Evolutionary conservation across 2,888 invertebrate genomes (phyloP).

Genomic region (Drosophila heteroneura): DNA sequence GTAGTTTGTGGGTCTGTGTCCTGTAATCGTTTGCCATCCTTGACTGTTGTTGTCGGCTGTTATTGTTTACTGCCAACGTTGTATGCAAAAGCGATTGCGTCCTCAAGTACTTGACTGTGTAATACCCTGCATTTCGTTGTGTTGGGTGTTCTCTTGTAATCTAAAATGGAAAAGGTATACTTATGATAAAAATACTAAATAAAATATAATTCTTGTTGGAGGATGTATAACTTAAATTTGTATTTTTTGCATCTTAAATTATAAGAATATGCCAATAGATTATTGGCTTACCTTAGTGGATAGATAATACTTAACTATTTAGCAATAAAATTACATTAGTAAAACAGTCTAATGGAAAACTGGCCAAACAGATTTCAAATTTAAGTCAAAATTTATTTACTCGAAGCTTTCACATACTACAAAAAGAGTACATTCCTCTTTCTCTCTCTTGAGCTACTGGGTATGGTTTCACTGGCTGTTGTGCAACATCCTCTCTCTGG

Average conservation of each 20-base stretch:
- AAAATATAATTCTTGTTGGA: background rate
- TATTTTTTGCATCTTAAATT: background rate
- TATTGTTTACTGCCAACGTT: conserved; percentile 70
- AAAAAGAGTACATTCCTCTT: background rate
- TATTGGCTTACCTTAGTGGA: background rate
- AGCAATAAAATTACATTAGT: background rate
- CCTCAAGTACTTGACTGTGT: conserved; percentile 22
- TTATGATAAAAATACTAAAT: background rate
- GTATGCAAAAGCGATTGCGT: conserved; percentile 25
- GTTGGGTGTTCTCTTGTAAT: background rate
- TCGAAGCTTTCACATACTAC: background rate
- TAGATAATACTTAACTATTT: background rate
- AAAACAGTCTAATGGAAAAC: background rate
- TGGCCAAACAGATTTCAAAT: background rate
- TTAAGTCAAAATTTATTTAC: background rate
- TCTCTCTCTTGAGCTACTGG: background rate
- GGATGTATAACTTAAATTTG: background rate
- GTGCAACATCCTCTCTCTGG: conserved; percentile 27
- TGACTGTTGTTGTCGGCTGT: conserved; percentile 63
- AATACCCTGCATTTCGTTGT: conserved; percentile 40
- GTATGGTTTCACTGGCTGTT: conserved; percentile 40
- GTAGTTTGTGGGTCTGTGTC: conserved; percentile 39
- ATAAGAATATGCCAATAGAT: background rate
- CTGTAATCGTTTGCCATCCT: conserved; percentile 70
- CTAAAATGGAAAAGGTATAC: background rate